Percentiles rank a stretch among this genome's conserved stretches.
Conservation (phyloP, 2,113 vertebrate species). For the Synodontis membranacea region DNA sequence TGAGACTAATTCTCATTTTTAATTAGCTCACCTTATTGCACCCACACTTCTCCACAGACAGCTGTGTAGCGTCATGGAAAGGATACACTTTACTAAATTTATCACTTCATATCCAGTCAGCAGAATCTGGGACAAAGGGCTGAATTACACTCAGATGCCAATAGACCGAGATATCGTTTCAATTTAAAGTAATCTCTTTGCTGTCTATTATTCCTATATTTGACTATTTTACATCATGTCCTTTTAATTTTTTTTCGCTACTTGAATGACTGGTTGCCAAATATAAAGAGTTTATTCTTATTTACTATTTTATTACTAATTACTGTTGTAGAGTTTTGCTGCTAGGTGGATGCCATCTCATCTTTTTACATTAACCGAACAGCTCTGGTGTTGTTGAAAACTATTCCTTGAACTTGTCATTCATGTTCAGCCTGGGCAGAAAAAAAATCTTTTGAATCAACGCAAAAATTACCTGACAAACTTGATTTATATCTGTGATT, state of each 20-base stretch:
- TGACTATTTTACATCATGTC: neutral
- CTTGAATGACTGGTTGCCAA: neutral
- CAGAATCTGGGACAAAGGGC: neutral
- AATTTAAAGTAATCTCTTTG: neutral
- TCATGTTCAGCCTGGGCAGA: neutral
- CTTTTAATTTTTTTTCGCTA: neutral
- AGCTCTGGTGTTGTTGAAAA: too few species aligned
- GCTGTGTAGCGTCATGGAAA: neutral
- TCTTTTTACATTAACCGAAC: neutral
- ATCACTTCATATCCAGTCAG: constrained; percentile 14
- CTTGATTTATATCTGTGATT: neutral
- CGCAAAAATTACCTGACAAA: neutral
- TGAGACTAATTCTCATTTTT: neutral
- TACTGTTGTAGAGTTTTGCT: neutral
- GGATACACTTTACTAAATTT: neutral
- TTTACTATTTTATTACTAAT: neutral
- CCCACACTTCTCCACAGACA: neutral
- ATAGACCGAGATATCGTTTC: neutral
- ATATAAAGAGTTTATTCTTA: neutral
- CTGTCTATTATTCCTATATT: neutral
- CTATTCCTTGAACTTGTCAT: constrained; percentile 7
- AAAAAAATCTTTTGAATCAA: neutral
- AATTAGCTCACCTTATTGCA: neutral
- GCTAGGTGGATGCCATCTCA: neutral
- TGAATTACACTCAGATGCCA: constrained; percentile 1